Evolutionary conservation across 2,113 vertebrate species (phyloP).

Genomic region (Ranitomeya imitator): DNA sequence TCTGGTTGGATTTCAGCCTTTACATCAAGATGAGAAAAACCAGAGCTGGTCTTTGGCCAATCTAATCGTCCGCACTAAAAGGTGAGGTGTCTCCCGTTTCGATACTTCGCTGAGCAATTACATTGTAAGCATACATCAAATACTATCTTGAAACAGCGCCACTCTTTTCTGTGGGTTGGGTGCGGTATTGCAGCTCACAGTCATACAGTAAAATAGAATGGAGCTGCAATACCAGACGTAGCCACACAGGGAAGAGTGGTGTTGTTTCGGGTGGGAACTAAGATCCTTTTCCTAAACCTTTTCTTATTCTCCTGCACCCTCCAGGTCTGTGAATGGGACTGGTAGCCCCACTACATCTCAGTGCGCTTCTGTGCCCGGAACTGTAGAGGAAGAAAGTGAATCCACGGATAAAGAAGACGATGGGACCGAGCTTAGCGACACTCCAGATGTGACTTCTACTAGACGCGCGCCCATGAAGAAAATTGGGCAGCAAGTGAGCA

Average conservation of each 20-base stretch:
- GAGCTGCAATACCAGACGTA: no score
- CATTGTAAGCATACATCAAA: no score
- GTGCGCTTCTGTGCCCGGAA: constrained; percentile 64
- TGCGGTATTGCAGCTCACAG: no score
- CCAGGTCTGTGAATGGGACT: constrained; percentile 61
- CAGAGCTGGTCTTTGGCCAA: constrained; percentile 69
- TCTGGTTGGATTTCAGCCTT: constrained; percentile 79
- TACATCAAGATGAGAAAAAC: constrained; percentile 76
- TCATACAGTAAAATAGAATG: no score
- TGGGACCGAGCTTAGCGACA: constrained; percentile 19
- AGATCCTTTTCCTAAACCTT: no score
- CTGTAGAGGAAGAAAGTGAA: constrained; percentile 68
- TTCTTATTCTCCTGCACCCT: background rate
- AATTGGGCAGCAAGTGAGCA: background rate
- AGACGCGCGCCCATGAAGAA: background rate
- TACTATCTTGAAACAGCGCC: no score
- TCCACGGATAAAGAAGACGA: constrained; percentile 59
- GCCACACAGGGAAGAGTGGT: no score
- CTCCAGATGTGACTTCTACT: constrained; percentile 22
- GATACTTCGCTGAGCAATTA: no score
- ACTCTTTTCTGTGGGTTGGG: no score
- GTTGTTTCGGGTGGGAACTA: no score
- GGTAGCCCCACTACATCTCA: constrained; percentile 55
- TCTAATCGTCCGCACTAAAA: constrained; percentile 73
- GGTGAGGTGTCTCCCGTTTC: constrained; percentile 65